Percentiles rank a stretch among this genome's conserved stretches.
phyloP scores from a whole-genome alignment of 2,113 vertebrate species.

The Phylloscopus whistleri region DNA sequence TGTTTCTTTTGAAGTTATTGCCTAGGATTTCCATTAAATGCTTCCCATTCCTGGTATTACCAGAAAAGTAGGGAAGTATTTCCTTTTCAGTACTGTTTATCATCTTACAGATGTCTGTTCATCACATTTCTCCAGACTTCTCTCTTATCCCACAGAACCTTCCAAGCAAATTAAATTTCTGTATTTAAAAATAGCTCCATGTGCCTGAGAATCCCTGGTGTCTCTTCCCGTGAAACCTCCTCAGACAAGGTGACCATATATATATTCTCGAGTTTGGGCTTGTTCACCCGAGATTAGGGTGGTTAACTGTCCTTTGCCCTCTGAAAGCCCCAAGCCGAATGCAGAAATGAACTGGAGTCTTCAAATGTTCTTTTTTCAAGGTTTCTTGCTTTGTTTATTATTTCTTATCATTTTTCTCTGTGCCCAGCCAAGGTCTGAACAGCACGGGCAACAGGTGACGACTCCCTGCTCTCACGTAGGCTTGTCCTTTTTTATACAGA shows the following conservation, averaged over 20 bases:
- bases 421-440: no score
- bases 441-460: no score
- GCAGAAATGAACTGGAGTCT: no score
- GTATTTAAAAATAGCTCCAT: neutral
- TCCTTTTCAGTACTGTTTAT: neutral
- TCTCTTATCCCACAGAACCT: neutral
- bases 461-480: no score
- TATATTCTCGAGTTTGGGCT: neutral
- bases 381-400: no score
- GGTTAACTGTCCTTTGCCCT: no score
- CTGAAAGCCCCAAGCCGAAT: no score
- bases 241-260: neutral
- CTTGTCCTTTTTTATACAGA: no score
- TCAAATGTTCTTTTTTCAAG: no score
- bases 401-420: no score
- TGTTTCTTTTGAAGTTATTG: neutral
- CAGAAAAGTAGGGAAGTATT: neutral
- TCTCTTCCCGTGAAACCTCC: neutral
- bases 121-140: neutral
- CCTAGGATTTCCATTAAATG: neutral
- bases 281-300: no score
- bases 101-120: neutral
- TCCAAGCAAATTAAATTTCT: neutral
- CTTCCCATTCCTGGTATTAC: neutral
- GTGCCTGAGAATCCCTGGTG: neutral